These are phyloP conservation scores for Crocallis elinguaria DNA, from an alignment of 2,888 invertebrate genomes.

Conservation along the genomic window DNA sequence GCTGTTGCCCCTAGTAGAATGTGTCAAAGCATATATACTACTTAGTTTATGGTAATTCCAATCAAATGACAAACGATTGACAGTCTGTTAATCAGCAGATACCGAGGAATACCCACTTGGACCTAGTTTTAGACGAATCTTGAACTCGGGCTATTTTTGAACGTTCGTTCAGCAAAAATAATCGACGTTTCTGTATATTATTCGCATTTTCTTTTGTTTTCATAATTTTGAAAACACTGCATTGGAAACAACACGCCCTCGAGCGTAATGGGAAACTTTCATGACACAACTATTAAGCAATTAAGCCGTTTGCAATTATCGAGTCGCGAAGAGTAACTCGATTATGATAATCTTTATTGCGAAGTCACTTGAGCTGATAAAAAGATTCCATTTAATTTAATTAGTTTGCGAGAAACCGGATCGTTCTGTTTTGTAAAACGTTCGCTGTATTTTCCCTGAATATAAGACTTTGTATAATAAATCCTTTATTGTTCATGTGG, in stretches of 20 bases:
- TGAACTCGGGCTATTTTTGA: not conserved
- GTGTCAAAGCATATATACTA: no score
- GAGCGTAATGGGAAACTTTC: constrained; percentile 2
- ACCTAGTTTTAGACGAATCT: no score
- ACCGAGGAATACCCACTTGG: no score
- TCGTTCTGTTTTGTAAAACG: constrained; percentile 14
- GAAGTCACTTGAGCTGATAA: constrained; percentile 33
- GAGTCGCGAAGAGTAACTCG: constrained; percentile 25
- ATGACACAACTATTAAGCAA: not conserved
- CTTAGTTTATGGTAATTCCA: no score
- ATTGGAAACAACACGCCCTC: not conserved
- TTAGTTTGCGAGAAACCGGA: constrained; percentile 15
- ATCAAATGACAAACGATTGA: no score
- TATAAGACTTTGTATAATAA: constrained; percentile 9
- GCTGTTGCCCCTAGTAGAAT: no score
- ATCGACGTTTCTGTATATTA: not conserved
- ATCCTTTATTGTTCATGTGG: constrained; percentile 8
- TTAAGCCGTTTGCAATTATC: constrained; percentile 24
- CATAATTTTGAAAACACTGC: not conserved
- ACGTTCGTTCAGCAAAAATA: not conserved
- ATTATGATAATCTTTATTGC: constrained; percentile 37
- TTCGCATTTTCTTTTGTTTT: not conserved
- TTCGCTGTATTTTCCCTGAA: constrained; percentile 1
- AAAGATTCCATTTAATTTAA: constrained; percentile 36
- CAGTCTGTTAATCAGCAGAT: no score